phyloP scores from a whole-genome alignment of 2,113 vertebrate species.

The Phalacrocorax brasilianus region DNA sequence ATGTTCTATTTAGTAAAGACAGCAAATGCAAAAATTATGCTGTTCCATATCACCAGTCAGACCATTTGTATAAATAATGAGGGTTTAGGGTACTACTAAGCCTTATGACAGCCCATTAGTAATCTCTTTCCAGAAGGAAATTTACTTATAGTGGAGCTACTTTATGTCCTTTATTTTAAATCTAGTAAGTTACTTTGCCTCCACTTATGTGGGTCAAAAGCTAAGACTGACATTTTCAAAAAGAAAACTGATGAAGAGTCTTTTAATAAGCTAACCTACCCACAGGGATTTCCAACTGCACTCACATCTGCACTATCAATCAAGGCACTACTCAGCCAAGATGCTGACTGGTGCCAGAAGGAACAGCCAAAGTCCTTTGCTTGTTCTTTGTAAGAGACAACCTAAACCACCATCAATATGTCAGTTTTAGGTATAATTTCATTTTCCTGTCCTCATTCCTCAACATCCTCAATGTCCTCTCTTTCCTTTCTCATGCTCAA shows the following conservation, averaged over 20 bases:
- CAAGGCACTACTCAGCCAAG: neutral
- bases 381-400: neutral
- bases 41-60: neutral
- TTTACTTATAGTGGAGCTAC: neutral
- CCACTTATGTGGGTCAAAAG: neutral
- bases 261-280: neutral
- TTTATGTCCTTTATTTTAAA: neutral
- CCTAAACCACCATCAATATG: neutral
- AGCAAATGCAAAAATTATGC: conserved; percentile 21
- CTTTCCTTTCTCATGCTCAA: neutral
- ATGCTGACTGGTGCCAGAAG: neutral
- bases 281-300: neutral
- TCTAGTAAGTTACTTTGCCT: neutral
- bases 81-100: neutral
- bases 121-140: conserved; percentile 16
- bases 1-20: neutral
- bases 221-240: neutral
- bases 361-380: neutral
- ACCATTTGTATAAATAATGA: conserved; percentile 25
- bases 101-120: neutral
- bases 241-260: neutral
- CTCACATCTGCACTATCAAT: fast-evolving
- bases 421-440: neutral
- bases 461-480: too few species aligned
- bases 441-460: neutral